Percentiles rank a stretch among this genome's conserved stretches.
Conservation (phyloP, 1,140 invertebrate genomes). For the Nephotettix cincticeps region DNA sequence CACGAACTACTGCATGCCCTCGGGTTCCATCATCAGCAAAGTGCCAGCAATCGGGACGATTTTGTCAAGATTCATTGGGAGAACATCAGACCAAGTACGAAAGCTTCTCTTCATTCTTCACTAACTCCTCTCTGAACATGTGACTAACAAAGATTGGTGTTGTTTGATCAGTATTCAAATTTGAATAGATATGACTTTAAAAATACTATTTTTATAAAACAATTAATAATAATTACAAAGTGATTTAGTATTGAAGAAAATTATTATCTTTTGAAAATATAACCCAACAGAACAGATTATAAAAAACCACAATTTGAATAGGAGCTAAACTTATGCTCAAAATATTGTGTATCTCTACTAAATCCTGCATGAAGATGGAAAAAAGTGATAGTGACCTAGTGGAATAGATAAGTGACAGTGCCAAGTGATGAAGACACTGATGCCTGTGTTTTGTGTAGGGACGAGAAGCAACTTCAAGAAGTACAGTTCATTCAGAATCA, state of each 20-base stretch:
- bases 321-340: too few relatives aligned
- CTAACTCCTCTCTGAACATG: neutral
- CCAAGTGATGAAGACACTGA: conserved; percentile 46
- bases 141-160: conserved; percentile 2
- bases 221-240: too few relatives aligned
- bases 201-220: too few relatives aligned
- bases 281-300: too few relatives aligned
- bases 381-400: too few relatives aligned
- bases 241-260: neutral
- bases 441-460: conserved; percentile 49
- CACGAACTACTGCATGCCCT: conserved; percentile 66
- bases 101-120: neutral
- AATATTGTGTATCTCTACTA: too few relatives aligned
- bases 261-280: too few relatives aligned
- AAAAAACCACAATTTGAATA: too few relatives aligned
- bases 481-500: conserved; percentile 47
- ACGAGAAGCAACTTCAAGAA: conserved; percentile 69
- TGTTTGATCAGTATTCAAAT: neutral
- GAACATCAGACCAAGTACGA: conserved; percentile 56
- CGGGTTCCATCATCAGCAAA: conserved; percentile 70
- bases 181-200: too few relatives aligned
- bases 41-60: conserved; percentile 61
- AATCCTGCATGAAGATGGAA: too few relatives aligned
- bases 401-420: neutral
- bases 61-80: conserved; percentile 61